A percentile compares a stretch with the other conserved stretches of the same genome.
phyloP scores from a whole-genome alignment of 2,888 invertebrate genomes.

The Phaedon cochleariae region DNA sequence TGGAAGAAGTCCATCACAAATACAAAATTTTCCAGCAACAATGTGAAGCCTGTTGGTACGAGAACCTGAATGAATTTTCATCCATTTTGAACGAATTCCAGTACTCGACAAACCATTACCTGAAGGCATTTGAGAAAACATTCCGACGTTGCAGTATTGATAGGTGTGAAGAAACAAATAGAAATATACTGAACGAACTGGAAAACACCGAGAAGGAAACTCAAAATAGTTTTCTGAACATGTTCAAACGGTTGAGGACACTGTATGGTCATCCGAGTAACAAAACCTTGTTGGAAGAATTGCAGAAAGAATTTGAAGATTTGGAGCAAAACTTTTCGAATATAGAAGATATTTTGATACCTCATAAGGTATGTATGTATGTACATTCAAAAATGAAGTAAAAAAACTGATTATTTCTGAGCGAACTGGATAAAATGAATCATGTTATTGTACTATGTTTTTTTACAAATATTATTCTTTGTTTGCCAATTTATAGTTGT shows the following conservation, averaged over 20 bases:
- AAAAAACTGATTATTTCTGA: no score
- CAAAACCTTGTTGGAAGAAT: conserved; percentile 42
- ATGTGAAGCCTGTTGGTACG: conserved; percentile 51
- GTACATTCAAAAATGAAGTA: no score
- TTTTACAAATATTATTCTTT: no score
- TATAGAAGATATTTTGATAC: conserved; percentile 14
- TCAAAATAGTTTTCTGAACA: conserved; percentile 28
- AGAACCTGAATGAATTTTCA: conserved; percentile 39
- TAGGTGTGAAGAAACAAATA: conserved; percentile 7
- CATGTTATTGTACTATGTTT: no score
- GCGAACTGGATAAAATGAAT: no score
- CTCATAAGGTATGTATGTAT: conserved; percentile 24
- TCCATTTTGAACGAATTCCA: conserved; percentile 28
- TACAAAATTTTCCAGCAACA: conserved; percentile 50
- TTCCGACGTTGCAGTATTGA: conserved; percentile 19
- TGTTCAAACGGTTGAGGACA: conserved; percentile 51
- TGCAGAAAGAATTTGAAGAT: conserved; percentile 43
- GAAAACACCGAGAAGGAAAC: conserved; percentile 24
- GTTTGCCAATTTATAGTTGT: no score
- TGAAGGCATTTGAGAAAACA: conserved; percentile 15
- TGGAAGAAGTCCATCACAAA: conserved; percentile 48
- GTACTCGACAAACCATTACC: conserved; percentile 26
- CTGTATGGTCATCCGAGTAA: conserved; percentile 54
- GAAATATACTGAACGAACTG: conserved; percentile 20
- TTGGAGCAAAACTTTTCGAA: conserved; percentile 34